A percentile compares a stretch with the other conserved stretches of the same genome.
phyloP scores from a whole-genome alignment of 2,888 invertebrate genomes.

The Therioaphis trifolii region DNA sequence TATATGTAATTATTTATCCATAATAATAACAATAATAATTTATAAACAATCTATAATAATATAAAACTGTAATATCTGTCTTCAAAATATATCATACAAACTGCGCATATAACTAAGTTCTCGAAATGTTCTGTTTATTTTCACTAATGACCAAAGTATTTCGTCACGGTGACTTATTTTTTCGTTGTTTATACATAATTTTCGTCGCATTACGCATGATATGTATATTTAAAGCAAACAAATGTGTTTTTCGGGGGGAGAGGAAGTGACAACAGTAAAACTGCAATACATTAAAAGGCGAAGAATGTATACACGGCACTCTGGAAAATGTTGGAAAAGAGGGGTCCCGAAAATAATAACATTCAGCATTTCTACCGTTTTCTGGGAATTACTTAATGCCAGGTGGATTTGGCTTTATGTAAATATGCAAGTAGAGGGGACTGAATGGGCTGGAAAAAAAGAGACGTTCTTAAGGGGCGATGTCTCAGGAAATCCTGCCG shows the following conservation, averaged over 20 bases:
- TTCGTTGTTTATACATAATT: neutral
- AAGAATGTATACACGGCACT: neutral
- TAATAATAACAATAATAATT: too few relatives aligned
- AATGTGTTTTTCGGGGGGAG: neutral
- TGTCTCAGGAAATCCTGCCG: constrained; percentile 61
- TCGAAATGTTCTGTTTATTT: too few relatives aligned
- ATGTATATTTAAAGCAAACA: constrained; percentile 17
- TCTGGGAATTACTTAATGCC: constrained; percentile 52
- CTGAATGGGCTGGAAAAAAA: constrained; percentile 19
- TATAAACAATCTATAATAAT: too few relatives aligned
- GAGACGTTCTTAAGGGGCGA: constrained; percentile 34
- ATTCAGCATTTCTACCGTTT: constrained; percentile 38
- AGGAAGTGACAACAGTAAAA: constrained; percentile 31
- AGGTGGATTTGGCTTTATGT: constrained; percentile 62
- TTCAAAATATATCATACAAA: too few relatives aligned
- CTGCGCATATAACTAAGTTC: too few relatives aligned
- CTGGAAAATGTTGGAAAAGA: constrained; percentile 4
- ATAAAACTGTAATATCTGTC: too few relatives aligned
- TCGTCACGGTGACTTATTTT: too few relatives aligned
- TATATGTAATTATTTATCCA: too few relatives aligned
- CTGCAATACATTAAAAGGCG: constrained; percentile 17
- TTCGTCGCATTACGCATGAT: neutral
- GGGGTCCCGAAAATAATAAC: constrained; percentile 30
- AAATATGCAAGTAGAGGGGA: constrained; percentile 48
- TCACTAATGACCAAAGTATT: neutral